Evolutionary conservation across 2,797 vertebrate species (phyloP), one percentile per base, ranked within the genome.

Genomic region (Hylomyscus alleni): DNA sequence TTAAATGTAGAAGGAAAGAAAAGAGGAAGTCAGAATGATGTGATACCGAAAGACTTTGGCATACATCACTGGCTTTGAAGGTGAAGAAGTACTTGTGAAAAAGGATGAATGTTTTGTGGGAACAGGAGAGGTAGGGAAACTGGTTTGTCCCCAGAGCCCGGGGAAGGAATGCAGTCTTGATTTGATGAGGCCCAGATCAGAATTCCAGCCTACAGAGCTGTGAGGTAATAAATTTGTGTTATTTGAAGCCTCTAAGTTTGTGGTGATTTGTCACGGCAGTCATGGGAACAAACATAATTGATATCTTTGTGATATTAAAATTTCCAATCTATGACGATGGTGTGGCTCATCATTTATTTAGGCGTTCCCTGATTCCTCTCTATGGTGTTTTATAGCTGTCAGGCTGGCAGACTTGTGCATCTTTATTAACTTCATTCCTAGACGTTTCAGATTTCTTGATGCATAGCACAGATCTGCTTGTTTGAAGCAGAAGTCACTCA

Each of bases 401-500:
- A 90, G 47, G 69, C 54, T 73, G 44, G 62, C 80, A 85, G 75
- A n/a, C 54, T 24, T 78, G 29, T 73, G 9, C 40, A 65, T 81
- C 44, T 92, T 60, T 92, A 83, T 72, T 89, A 90, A 78, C 76
- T 78, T 93, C 76, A 85, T 78, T 84, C 54, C n/a, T 80, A 29
- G 29, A 62, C 40, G 12, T 54, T 92, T 89, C 75, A 54, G 50
- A 44, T 80, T 89, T 84, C 73, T 44, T 20, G 73, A 90, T 62
- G 54, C 40, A 81, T 11, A 67, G 24, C 81, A 72, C 34, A 81
- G 75, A 75, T 80, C 81, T 93, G 47, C 22, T 17, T 90, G 78
- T 54, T 65, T 75, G 87, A 81, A 90, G n/a, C 81, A 86, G 91
- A 86, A 86, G 37, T 50, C 47, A 65, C 47, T 73, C 65, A 75